Base-by-base conservation (phyloP, 1,140 invertebrate genomes). In the Drosophila nebulosa region DNA sequence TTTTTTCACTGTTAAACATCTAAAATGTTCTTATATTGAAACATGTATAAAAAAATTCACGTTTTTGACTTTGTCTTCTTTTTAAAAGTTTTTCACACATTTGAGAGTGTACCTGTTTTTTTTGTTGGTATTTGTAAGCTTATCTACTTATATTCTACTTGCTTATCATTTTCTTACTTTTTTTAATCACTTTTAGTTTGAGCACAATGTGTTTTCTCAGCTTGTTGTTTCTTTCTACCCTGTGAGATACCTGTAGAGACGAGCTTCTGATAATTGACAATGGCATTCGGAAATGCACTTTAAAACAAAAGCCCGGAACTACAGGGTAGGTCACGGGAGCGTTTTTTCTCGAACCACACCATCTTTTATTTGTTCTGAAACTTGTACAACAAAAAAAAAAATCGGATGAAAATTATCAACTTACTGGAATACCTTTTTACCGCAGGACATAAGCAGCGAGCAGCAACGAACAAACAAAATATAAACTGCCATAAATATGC, bases 171-270 rank as follows among this genome's bases (percentile, higher is more conserved):
- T 39, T 3, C 1, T 7, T n/a, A 1, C n/a, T 14, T 39, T 4
- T 12, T 22, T 24, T 59, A 42, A 39, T 14, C 36, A 39, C 35
- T 58, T 22, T 26, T 62, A 24, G 16, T 21, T 63, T 16, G 10
- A 7, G 18, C 53, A 36, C 16, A 16, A 4, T 10, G 39, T 55
- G 64, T 55, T 35, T 22, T 12, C 1, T 12, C n/a, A n/a, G n/a
- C n/a, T 6, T n/a, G 83, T 68, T 66, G 83, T 83, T 83, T 88
- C 71, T 89, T 88, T 88, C 83, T 88, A 88, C 79, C 96, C 96
- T 91, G 96, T 97, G 97, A 98, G 97, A 97, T 97, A 98, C 97
- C 97, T 98, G 97, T 98, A 98, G 96, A 98, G 96, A 97, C 97
- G 97, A 98, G 97, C 97, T 98, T 98, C 97, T 98, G 97, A 97